Evolutionary conservation across 1,140 invertebrate genomes (phyloP).

Genomic region (Archivesica marissinica): DNA sequence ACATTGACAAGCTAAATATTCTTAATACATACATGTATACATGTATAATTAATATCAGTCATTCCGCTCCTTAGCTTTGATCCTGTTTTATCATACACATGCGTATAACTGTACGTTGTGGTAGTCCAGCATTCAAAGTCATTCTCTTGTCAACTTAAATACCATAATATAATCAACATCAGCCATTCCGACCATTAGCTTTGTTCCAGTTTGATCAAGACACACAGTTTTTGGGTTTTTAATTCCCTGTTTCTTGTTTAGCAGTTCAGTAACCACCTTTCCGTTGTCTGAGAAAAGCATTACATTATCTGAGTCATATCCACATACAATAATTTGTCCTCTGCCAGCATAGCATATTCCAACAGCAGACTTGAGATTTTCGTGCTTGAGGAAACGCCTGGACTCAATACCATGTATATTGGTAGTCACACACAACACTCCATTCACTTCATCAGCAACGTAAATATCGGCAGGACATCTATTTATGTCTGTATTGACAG

Average conservation of each 20-base stretch:
- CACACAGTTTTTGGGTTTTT: not conserved
- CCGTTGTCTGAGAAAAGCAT: not conserved
- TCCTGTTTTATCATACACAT: conserved; percentile 2
- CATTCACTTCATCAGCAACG: conserved; percentile 8
- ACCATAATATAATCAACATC: not conserved
- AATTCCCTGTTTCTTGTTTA: not conserved
- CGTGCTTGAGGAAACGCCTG: not conserved
- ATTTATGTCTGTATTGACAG: not conserved
- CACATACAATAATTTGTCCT: not conserved
- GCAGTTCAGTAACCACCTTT: not conserved
- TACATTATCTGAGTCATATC: conserved; percentile 18
- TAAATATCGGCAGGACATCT: not conserved
- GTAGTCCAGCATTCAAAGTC: no score
- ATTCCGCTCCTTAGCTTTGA: not conserved
- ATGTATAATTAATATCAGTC: not conserved
- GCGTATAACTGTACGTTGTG: no score
- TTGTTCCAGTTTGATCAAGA: not conserved
- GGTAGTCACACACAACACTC: not conserved
- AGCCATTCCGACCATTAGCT: not conserved
- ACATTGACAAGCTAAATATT: no score
- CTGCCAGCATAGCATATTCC: not conserved
- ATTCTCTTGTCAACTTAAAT: not conserved
- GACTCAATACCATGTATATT: not conserved
- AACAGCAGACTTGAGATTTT: not conserved
- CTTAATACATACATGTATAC: no score